A percentile compares a stretch with the other conserved stretches of the same genome.
Conservation (phyloP, 2,888 invertebrate genomes). For the Drosophila putrida region DNA sequence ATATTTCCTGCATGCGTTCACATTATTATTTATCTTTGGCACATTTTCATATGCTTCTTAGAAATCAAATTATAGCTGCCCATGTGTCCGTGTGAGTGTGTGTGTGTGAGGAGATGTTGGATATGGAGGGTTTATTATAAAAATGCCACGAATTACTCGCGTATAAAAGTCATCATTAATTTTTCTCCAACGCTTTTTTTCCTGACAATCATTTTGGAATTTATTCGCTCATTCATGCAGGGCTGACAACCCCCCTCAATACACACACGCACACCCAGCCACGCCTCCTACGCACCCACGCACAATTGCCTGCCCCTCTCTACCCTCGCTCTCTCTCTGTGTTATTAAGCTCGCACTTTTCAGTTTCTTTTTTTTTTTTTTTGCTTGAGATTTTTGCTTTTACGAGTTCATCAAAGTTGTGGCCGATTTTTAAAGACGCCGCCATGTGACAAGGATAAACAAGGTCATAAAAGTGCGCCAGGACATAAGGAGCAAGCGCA, state of each 20-base stretch:
- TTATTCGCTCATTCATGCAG: conserved; percentile 76
- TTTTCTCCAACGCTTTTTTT: conserved; percentile 68
- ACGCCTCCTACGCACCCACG: not conserved
- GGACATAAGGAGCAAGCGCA: conserved; percentile 40
- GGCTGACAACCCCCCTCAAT: conserved; percentile 28
- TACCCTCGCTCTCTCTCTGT: not conserved
- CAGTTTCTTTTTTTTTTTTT: conserved; percentile 25
- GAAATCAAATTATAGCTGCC: conserved; percentile 77
- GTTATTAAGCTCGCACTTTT: conserved; percentile 34
- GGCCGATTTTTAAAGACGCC: conserved; percentile 61
- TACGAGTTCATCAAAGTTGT: conserved; percentile 81
- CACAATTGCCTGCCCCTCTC: not conserved
- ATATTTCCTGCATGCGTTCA: conserved; percentile 64
- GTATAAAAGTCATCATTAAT: conserved; percentile 81
- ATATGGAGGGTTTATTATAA: conserved; percentile 68
- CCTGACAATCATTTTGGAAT: conserved; percentile 73
- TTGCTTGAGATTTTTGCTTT: conserved; percentile 41
- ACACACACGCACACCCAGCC: conserved; percentile 20
- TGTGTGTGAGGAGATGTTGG: conserved; percentile 17
- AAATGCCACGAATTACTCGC: conserved; percentile 81
- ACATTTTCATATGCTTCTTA: conserved; percentile 58
- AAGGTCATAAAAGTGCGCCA: conserved; percentile 70
- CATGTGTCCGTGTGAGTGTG: conserved; percentile 15
- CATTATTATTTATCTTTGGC: conserved; percentile 59
- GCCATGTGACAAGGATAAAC: conserved; percentile 79